A percentile compares a stretch with the other conserved stretches of the same genome.
Conservation (phyloP, 2,888 invertebrate species). For the Ornithoptera alexandrae region DNA sequence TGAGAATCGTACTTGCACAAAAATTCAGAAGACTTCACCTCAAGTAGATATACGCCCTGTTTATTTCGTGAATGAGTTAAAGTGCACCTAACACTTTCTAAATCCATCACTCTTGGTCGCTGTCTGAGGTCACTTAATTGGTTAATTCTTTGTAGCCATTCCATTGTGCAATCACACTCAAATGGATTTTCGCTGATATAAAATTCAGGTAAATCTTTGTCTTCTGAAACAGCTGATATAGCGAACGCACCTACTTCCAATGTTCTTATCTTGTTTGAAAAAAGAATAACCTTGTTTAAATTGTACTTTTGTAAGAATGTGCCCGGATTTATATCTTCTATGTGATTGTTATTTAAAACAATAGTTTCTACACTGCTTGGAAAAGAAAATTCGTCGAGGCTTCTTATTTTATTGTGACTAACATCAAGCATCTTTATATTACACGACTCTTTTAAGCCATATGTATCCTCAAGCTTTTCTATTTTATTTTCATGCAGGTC, state of each 20-base stretch:
- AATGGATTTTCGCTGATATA: slow-evolving; percentile 91
- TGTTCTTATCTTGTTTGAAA: slow-evolving; percentile 86
- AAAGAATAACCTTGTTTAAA: slow-evolving; percentile 87
- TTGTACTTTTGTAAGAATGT: slow-evolving; percentile 85
- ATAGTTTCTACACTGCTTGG: slow-evolving; percentile 87
- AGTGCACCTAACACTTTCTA: slow-evolving; percentile 88
- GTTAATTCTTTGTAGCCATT: slow-evolving; percentile 90
- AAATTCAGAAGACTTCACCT: slow-evolving; percentile 87
- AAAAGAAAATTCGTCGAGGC: slow-evolving; percentile 84
- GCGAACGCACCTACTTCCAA: slow-evolving; percentile 86
- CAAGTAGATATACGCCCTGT: slow-evolving; percentile 82
- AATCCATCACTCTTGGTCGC: slow-evolving; percentile 89
- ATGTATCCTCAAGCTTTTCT: slow-evolving; percentile 86
- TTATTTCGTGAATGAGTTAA: slow-evolving; percentile 84
- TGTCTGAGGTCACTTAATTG: slow-evolving; percentile 85
- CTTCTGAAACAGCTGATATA: slow-evolving; percentile 82
- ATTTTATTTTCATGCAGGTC: slow-evolving; percentile 91
- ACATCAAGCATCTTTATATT: slow-evolving; percentile 88
- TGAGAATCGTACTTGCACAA: slow-evolving; percentile 90
- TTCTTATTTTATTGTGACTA: slow-evolving; percentile 85
- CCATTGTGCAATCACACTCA: slow-evolving; percentile 92
- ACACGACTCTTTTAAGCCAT: slow-evolving; percentile 82
- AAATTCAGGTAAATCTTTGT: slow-evolving; percentile 87
- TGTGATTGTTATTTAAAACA: slow-evolving; percentile 87
- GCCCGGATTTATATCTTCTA: slow-evolving; percentile 84